Percentiles rank a stretch among this genome's conserved stretches.
phyloP scores from a whole-genome alignment of 2,113 vertebrate genomes.

The Sorex araneus region DNA sequence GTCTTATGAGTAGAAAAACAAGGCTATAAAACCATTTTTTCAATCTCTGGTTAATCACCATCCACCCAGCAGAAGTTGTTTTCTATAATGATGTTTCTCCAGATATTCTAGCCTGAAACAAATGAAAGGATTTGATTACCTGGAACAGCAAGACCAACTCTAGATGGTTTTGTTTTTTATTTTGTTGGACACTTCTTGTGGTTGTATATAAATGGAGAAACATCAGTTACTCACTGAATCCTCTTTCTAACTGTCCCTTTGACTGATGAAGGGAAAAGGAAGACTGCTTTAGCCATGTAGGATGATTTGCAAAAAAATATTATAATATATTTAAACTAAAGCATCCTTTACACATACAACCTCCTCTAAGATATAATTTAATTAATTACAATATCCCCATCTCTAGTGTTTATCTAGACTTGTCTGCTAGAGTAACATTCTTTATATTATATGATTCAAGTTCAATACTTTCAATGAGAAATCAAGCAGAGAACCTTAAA shows the following conservation, averaged over 20 bases:
- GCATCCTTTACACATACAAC: not conserved
- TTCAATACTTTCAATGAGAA: not conserved
- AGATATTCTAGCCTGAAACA: slow-evolving; percentile 2
- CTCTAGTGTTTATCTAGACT: not conserved
- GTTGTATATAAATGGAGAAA: not conserved
- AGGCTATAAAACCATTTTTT: slow-evolving; percentile 43
- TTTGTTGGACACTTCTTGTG: not conserved
- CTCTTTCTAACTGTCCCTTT: not conserved
- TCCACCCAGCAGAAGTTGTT: slow-evolving; percentile 11
- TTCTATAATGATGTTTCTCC: not conserved
- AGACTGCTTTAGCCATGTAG: not conserved
- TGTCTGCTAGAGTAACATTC: not conserved
- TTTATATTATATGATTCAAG: not conserved
- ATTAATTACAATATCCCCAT: not conserved
- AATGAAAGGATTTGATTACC: slow-evolving; percentile 14
- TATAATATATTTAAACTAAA: slow-evolving; percentile 17
- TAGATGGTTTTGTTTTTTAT: not conserved
- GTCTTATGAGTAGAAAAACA: not conserved
- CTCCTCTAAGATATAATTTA: not conserved
- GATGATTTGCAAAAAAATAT: not conserved
- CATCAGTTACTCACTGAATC: not conserved
- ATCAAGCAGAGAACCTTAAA: not conserved
- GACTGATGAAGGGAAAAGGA: not conserved
- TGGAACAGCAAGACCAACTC: not conserved
- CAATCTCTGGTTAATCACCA: slow-evolving; percentile 4